Percentiles rank a stretch among this genome's conserved stretches.
Evolutionary conservation across 2,888 invertebrate species (phyloP).

Genomic region (Aleiodes alternator): DNA sequence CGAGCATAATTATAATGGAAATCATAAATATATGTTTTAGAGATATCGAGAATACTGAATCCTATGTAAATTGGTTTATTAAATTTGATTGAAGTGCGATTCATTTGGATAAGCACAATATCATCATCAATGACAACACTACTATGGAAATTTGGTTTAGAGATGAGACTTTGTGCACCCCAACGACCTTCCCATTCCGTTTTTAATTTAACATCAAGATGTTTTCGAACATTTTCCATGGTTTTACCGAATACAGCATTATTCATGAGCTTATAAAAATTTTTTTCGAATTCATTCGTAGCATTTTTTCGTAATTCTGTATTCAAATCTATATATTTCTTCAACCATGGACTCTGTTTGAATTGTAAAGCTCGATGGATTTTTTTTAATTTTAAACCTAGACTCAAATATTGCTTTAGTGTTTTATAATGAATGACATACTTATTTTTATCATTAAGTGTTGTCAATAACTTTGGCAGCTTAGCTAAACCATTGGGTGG

Average conservation of each 20-base stretch:
- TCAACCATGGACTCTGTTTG: no score
- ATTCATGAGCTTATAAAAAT: conserved; percentile 70
- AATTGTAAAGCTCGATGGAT: no score
- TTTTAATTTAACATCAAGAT: conserved; percentile 64
- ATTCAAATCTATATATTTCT: conserved; percentile 53
- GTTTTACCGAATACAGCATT: conserved; percentile 71
- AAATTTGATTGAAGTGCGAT: conserved; percentile 16
- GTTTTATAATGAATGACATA: conserved; percentile 67
- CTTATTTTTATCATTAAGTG: conserved; percentile 4
- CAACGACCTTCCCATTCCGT: conserved; percentile 59
- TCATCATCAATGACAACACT: conserved; percentile 63
- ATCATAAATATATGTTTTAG: conserved; percentile 52
- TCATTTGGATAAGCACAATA: conserved; percentile 66
- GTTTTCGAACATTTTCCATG: conserved; percentile 72
- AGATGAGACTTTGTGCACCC: conserved; percentile 63
- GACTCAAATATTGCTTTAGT: conserved; percentile 60
- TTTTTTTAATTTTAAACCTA: conserved; percentile 54
- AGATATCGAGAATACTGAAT: conserved; percentile 4
- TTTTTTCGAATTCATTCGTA: conserved; percentile 66
- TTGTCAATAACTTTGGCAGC: conserved; percentile 51
- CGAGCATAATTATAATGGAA: conserved; percentile 52
- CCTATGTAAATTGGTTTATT: conserved; percentile 54
- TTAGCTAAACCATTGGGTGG: conserved; percentile 7
- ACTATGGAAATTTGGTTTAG: conserved; percentile 64
- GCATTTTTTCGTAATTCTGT: conserved; percentile 64